Percentiles rank a stretch among this genome's conserved stretches.
Evolutionary conservation across 2,113 vertebrate species (phyloP).

Genomic region (Hippocampus comes): DNA sequence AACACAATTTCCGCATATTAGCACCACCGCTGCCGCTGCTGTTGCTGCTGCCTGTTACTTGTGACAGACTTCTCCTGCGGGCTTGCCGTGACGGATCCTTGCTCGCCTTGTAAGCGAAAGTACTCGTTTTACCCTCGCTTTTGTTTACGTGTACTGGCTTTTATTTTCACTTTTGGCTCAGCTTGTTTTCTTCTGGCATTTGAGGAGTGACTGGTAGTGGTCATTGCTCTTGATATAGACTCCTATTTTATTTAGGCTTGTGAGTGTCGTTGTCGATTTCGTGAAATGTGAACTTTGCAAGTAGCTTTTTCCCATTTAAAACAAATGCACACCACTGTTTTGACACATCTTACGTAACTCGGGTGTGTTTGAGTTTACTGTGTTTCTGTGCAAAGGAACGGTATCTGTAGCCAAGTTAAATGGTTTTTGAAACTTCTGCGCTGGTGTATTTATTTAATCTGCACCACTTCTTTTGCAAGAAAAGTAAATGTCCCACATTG

Average conservation of each 20-base stretch:
- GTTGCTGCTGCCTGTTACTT: not conserved
- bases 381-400: not conserved
- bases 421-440: not conserved
- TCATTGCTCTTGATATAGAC: too few relatives aligned
- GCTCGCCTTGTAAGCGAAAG: constrained; percentile 49
- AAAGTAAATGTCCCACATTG: constrained; percentile 5
- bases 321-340: not conserved
- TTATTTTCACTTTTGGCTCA: constrained; percentile 62
- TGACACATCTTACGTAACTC: not conserved
- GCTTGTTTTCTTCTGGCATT: not conserved
- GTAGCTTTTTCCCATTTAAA: not conserved
- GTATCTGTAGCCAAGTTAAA: not conserved
- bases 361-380: not conserved
- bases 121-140: constrained; percentile 21
- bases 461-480: not conserved
- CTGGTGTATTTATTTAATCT: not conserved
- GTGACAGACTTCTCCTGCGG: not conserved
- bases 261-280: too few relatives aligned
- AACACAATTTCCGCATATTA: constrained; percentile 58
- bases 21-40: not conserved
- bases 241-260: too few relatives aligned
- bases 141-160: constrained; percentile 13
- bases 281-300: too few relatives aligned
- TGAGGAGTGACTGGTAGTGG: too few relatives aligned
- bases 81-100: constrained; percentile 30